Evolutionary conservation across 1,140 invertebrate genomes (phyloP).

Genomic region (Hyles euphorbiae): DNA sequence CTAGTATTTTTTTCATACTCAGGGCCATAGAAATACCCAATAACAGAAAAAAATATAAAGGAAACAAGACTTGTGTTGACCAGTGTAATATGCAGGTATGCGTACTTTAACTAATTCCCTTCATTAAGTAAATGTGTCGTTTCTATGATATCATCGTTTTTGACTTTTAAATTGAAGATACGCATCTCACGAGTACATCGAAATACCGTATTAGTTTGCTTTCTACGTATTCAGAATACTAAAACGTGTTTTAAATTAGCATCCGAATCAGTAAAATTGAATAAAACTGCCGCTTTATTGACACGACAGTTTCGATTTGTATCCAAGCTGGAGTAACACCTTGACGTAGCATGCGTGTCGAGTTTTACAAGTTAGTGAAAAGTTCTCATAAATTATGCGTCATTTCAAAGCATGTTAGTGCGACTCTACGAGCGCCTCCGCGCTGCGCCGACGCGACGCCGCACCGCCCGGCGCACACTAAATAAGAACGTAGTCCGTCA

Average conservation of each 20-base stretch:
- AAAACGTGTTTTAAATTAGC: no score
- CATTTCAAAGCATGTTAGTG: slow-evolving; percentile 2
- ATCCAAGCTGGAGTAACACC: neutral
- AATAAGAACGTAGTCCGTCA: slow-evolving; percentile 6
- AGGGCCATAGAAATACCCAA: no score
- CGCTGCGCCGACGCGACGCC: neutral
- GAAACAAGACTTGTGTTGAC: no score
- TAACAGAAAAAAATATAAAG: no score
- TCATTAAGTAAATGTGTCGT: neutral
- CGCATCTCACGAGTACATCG: slow-evolving; percentile 6
- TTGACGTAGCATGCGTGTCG: slow-evolving; percentile 5
- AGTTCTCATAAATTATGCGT: slow-evolving; percentile 8
- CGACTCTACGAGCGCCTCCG: neutral
- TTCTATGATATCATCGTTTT: slow-evolving; percentile 26
- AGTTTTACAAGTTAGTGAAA: slow-evolving; percentile 11
- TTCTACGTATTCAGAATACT: no score
- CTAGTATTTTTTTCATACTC: no score
- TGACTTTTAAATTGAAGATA: slow-evolving; percentile 14
- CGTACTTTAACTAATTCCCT: no score
- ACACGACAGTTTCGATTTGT: neutral
- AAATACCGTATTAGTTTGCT: neutral
- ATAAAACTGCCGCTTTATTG: no score
- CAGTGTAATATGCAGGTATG: no score
- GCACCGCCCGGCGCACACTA: neutral
- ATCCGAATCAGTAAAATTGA: no score